Evolutionary conservation across 2,113 vertebrate species (phyloP).

Genomic region (Orcinus orca): DNA sequence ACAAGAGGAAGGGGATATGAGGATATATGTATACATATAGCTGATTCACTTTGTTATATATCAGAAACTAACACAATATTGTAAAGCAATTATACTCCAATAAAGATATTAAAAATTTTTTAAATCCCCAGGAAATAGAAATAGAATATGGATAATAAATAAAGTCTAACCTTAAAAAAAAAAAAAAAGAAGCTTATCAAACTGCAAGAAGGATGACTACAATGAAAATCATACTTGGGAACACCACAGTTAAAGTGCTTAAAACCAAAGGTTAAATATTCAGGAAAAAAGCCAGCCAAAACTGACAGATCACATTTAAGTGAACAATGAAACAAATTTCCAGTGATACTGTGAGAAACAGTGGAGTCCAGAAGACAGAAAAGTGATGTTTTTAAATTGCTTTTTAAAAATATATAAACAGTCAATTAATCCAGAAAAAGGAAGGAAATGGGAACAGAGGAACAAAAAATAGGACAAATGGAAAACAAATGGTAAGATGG

Average conservation of each 20-base stretch:
- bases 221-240: background rate
- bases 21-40: too few species aligned
- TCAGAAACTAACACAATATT: too few species aligned
- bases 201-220: background rate
- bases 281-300: background rate
- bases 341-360: background rate
- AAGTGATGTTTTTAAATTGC: background rate
- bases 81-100: too few species aligned
- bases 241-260: background rate
- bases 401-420: background rate
- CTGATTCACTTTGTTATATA: too few species aligned
- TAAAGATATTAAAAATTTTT: too few species aligned
- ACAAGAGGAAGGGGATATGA: too few species aligned
- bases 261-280: background rate
- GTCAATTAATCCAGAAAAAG: conserved; percentile 9
- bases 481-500: background rate
- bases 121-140: too few species aligned
- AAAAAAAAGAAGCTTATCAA: background rate
- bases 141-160: too few species aligned
- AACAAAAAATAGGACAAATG: background rate
- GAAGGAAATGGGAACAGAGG: background rate
- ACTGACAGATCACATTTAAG: background rate
- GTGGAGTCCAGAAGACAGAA: background rate
- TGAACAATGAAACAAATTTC: background rate
- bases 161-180: too few species aligned